Evolutionary conservation across 2,888 invertebrate genomes (phyloP).

Genomic region (Argyresthia goedartella): DNA sequence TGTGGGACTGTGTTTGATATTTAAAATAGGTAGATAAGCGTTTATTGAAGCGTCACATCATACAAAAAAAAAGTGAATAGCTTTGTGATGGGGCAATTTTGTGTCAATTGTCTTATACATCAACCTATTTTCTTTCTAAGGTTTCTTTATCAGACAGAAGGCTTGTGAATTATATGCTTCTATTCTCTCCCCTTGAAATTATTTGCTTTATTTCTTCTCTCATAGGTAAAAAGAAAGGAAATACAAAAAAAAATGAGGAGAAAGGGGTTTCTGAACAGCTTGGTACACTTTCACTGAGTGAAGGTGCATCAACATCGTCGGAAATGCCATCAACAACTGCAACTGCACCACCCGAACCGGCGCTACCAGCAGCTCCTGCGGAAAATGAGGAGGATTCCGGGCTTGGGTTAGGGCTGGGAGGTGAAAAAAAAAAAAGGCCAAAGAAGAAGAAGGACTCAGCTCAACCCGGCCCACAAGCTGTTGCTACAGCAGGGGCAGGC

Average conservation of each 20-base stretch:
- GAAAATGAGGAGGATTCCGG: constrained; percentile 12
- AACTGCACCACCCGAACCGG: too few species aligned
- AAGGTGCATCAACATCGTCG: neutral
- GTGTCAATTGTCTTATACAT: too few species aligned
- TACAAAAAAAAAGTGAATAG: too few species aligned
- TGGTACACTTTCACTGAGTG: neutral
- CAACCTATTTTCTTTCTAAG: too few species aligned
- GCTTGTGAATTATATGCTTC: too few species aligned
- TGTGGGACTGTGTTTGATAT: too few species aligned
- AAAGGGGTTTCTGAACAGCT: neutral
- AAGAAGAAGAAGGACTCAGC: constrained; percentile 20
- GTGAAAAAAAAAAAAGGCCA: constrained; percentile 13
- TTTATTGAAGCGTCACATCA: too few species aligned
- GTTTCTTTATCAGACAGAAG: too few species aligned
- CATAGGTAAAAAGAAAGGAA: neutral
- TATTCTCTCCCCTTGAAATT: too few species aligned
- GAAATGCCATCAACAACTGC: neutral
- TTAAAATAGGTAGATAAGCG: too few species aligned
- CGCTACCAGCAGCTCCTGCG: neutral
- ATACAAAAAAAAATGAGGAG: neutral
- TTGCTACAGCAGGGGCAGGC: constrained; percentile 9
- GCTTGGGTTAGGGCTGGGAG: constrained; percentile 9
- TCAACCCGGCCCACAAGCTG: constrained; percentile 11
- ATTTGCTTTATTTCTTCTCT: too few species aligned
- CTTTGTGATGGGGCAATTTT: too few species aligned